phyloP scores from a whole-genome alignment of 2,113 vertebrate species.

The Australoheros scitulus region DNA sequence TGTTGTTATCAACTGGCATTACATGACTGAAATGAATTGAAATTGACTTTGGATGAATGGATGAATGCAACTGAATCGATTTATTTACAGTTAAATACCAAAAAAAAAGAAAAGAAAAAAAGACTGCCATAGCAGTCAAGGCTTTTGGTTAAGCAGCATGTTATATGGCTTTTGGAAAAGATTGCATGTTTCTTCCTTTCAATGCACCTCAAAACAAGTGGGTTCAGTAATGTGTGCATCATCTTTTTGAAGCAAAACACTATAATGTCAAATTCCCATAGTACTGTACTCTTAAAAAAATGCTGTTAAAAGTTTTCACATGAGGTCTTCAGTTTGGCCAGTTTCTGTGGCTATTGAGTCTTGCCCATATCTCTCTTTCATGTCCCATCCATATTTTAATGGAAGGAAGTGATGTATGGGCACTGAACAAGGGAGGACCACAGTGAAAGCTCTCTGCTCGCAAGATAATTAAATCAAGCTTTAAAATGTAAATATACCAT shows the following conservation, averaged over 20 bases:
- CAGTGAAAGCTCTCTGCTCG: conserved; percentile 51
- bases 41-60: not conserved
- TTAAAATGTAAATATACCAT: conserved; percentile 81
- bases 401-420: conserved; percentile 49
- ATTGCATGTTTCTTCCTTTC: not conserved
- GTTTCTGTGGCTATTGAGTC: conserved; percentile 15
- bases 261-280: not conserved
- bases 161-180: not conserved
- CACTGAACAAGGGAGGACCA: conserved; percentile 55
- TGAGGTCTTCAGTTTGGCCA: not conserved
- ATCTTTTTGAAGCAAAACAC: not conserved
- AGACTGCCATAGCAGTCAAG: too few relatives aligned
- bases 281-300: not conserved
- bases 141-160: not conserved
- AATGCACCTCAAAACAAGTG: not conserved
- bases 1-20: not conserved
- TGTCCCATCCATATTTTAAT: conserved; percentile 53
- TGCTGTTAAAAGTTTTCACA: conserved; percentile 1
- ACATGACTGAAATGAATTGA: not conserved
- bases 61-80: not conserved
- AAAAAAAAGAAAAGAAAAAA: too few relatives aligned
- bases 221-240: not conserved
- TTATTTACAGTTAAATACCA: not conserved
- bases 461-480: conserved; percentile 76
- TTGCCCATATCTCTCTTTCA: conserved; percentile 37